These are phyloP conservation scores for Calidris pugnax DNA, from an alignment of 2,113 vertebrate genomes.

Conservation along the genomic window DNA sequence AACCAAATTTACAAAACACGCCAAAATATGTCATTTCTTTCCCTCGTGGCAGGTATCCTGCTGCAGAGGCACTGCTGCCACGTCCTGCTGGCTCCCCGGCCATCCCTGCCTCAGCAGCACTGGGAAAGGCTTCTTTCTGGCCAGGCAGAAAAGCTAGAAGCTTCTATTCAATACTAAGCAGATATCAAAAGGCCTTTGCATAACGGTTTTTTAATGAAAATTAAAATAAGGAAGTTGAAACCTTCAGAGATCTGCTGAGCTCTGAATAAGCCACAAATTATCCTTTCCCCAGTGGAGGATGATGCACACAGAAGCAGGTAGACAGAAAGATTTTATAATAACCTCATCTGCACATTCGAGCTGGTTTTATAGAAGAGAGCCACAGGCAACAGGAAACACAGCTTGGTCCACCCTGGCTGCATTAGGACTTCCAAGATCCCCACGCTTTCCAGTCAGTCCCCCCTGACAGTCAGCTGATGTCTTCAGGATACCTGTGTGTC, in stretches of 20 bases:
- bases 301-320: constrained; percentile 9
- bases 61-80: background rate
- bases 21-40: background rate
- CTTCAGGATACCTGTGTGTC: background rate
- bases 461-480: too few species aligned
- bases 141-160: background rate
- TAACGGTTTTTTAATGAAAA: constrained; percentile 28
- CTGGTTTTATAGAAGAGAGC: background rate
- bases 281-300: background rate
- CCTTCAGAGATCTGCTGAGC: constrained; percentile 42
- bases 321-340: constrained; percentile 39
- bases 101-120: background rate
- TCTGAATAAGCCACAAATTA: constrained; percentile 44
- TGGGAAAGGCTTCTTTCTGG: background rate
- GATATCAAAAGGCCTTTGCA: constrained; percentile 40
- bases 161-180: constrained; percentile 4
- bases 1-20: constrained; percentile 11
- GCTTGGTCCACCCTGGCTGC: background rate
- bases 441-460: background rate
- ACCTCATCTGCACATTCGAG: background rate
- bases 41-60: background rate
- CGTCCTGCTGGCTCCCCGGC: background rate
- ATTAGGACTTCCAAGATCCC: background rate
- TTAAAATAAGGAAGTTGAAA: constrained; percentile 57
- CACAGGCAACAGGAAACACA: background rate